Evolutionary conservation across 2,113 vertebrate species (phyloP).

Genomic region (Pavo muticus): DNA sequence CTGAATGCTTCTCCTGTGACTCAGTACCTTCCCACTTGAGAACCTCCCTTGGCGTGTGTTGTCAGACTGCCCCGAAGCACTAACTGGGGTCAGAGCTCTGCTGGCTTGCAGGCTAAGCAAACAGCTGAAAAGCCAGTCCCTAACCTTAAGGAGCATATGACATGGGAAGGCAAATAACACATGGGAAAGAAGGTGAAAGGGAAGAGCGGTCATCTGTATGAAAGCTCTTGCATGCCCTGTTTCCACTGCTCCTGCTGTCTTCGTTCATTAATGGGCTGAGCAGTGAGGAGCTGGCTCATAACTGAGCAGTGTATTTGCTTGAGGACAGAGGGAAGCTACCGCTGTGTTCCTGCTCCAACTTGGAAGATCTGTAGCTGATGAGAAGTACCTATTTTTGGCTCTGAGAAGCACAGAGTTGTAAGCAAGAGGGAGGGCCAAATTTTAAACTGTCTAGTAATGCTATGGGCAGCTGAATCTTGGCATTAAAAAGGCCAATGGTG

Average conservation of each 20-base stretch:
- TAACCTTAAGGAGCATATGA: not conserved
- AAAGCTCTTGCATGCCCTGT: not conserved
- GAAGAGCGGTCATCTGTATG: not conserved
- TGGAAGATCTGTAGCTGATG: not conserved
- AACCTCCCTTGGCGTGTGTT: not conserved
- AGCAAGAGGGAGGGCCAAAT: not conserved
- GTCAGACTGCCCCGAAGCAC: not conserved
- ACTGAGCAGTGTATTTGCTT: not conserved
- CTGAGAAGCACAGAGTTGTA: not conserved
- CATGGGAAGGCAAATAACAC: not conserved
- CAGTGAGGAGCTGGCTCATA: not conserved
- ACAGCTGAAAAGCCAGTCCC: not conserved
- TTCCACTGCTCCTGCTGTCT: not conserved
- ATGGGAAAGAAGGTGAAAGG: constrained; percentile 26
- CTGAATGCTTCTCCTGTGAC: not conserved
- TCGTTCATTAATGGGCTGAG: not conserved
- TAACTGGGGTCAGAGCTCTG: not conserved
- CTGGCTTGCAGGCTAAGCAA: constrained; percentile 1
- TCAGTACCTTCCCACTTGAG: not conserved
- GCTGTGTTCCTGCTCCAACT: not conserved
- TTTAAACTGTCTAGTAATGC: not conserved
- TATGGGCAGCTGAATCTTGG: not conserved
- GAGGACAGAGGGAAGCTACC: not conserved
- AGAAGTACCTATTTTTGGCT: not conserved
- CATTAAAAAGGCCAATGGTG: not conserved